Base-by-base conservation (phyloP, 2,888 invertebrate genomes). In the Disparrhopalites patrizii region DNA sequence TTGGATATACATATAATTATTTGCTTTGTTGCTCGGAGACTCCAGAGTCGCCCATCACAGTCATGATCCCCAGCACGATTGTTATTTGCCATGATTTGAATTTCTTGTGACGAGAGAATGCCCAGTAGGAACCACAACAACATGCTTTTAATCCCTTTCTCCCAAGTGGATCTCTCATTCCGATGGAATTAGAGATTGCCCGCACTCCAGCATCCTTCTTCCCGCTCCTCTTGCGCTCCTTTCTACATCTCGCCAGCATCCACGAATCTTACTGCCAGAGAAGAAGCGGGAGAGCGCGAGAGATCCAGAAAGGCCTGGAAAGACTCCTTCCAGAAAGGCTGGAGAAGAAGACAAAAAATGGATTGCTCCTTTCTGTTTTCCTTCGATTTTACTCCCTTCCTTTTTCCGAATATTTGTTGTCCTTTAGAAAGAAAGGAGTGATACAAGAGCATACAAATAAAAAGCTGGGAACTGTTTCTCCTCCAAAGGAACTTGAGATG, bases 71-170 rank as follows among this genome's bases (percentile, higher is more conserved):
- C 36, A 13, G 36, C 43, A 58, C 58, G 40, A 55, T 31, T 55
- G 27, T 54, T 54, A 18, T 31, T 57, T 50, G 36, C 61, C 61
- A 33, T 25, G 61, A 51, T 51, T 61, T 61, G 36, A 61, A 61
- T 51, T 61, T 61, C 50, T 61, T 61, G 50, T 61, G 60, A 50
- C 47, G 50, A 30, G 20, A 61, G 51, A 61, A 31, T 50, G 50
- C 30, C 60, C 60, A 61, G 60, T 25, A n/a, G 31, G 50, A 61
- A 31, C 7, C 33, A 56, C 33, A 57, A 57, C 23, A 47, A 51
- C 61, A 60, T 27, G 31, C 20, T 20, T 60, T 61, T 47, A 33
- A 31, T 51, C 61, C 30, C 10, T 20, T 31, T 43, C 50, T 51
- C 28, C 18, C 60, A 20, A 51, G 31, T 51, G 61, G 61, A 15